These are phyloP conservation scores for Apis cerana DNA, from an alignment of 1,140 invertebrate species.

Conservation along the genomic window DNA sequence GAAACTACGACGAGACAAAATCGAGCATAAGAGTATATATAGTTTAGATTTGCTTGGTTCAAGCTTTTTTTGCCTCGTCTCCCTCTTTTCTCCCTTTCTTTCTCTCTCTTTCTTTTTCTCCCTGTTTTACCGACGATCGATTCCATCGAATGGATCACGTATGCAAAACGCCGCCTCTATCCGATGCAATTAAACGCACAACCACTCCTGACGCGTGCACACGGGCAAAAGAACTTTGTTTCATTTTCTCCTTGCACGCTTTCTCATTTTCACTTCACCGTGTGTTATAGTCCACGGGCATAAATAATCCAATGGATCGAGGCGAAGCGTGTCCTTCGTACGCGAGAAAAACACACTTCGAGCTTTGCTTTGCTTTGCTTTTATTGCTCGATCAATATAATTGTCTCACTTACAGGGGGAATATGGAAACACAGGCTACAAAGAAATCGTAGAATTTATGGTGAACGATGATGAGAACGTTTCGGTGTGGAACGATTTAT, in stretches of 20 bases:
- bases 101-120: neutral
- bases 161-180: constrained; percentile 35
- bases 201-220: constrained; percentile 14
- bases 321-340: neutral
- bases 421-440: neutral
- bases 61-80: neutral
- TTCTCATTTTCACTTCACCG: constrained; percentile 42
- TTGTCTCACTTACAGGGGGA: neutral
- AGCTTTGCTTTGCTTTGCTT: neutral
- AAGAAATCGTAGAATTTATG: neutral
- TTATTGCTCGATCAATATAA: constrained; percentile 16
- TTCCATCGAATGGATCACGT: constrained; percentile 16
- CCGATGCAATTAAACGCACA: constrained; percentile 45
- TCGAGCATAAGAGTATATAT: constrained; percentile 1
- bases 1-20: constrained; percentile 4
- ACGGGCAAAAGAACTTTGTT: constrained; percentile 37
- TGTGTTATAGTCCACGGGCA: constrained; percentile 9
- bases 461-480: neutral
- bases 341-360: neutral
- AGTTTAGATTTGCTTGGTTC: neutral
- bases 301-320: constrained; percentile 30
- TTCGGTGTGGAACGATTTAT: neutral
- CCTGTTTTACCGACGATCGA: neutral
- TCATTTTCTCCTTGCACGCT: constrained; percentile 46
- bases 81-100: neutral